Evolutionary conservation across 2,888 invertebrate species (phyloP).

Genomic region (Sinohyriopsis cumingii): DNA sequence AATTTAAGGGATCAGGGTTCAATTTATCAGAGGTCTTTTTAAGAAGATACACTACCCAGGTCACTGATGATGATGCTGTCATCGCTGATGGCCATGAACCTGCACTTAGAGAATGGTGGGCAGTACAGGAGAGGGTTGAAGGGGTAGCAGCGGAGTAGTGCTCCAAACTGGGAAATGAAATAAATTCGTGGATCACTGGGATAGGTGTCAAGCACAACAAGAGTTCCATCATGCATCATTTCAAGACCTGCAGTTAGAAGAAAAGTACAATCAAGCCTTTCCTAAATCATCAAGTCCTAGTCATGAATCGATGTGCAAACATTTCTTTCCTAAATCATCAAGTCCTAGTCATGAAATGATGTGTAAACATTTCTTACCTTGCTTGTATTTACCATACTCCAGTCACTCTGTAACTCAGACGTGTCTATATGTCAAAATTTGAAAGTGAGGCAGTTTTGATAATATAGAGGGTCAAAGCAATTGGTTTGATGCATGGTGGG

Average conservation of each 20-base stretch:
- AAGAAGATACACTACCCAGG: conserved; percentile 40
- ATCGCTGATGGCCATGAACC: conserved; percentile 52
- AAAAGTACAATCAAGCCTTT: neutral
- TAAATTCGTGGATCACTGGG: conserved; percentile 33
- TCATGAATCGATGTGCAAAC: too few species aligned
- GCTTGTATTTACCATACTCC: too few species aligned
- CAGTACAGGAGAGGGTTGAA: conserved; percentile 30
- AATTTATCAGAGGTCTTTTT: neutral
- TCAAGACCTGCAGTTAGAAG: conserved; percentile 46
- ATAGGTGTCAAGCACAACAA: conserved; percentile 53
- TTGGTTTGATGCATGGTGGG: too few species aligned
- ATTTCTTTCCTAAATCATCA: too few species aligned
- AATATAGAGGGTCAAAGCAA: too few species aligned
- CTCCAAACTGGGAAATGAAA: conserved; percentile 41
- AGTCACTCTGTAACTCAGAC: too few species aligned
- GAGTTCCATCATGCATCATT: conserved; percentile 35
- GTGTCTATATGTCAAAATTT: too few species aligned
- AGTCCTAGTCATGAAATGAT: too few species aligned
- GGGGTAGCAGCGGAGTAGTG: conserved; percentile 16
- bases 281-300: neutral
- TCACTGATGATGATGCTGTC: conserved; percentile 56
- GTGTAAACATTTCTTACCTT: too few species aligned
- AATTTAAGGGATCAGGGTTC: too few species aligned
- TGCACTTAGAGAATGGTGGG: conserved; percentile 40
- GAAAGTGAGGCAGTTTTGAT: too few species aligned